Base-by-base conservation (phyloP, 2,113 vertebrate genomes). In the Mormyrus lacerda region DNA sequence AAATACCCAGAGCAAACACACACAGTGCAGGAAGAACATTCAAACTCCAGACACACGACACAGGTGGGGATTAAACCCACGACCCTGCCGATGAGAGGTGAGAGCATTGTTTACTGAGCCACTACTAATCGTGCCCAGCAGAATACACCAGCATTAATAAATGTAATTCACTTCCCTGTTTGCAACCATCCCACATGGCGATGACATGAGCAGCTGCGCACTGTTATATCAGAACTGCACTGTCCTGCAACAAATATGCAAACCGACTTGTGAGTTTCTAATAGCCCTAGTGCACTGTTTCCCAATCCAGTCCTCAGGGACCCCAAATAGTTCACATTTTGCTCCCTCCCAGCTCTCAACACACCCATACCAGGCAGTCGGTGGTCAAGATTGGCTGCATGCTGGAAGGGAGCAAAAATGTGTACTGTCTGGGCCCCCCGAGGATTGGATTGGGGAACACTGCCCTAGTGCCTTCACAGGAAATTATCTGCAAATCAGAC, bases 201-300 rank as follows among this genome's bases (percentile, higher is more conserved):
- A 91, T 90, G 90, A 90, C 89, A 88, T 83, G 84, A 90, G 65
- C 85, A 91, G 90, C 90, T 92, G 92, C 44, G 21, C 91, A 85
- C 89, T 88, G 89, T 90, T 92, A 89, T 89, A 87, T 87, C 90
- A 90, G 21, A 51, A 89, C 91, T 88, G 61, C 79, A 82, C 83
- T 86, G 91, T 88, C 88, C 90, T 89, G 87, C 89, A 91, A 90
- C 90, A 91, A 90, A 90, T 21, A 83, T 35, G 79, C 79, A 9
- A 45, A 19, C 79, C 1, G 21, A 5, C 45, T 83, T 44, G 91
- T 90, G 90, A 15, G 87, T 79, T 84, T 90, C 90, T 92, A 92
- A 92, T 92, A 89, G 89, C 89, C 76, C 90, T 53, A 51, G 50
- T 3, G 50, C 50, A 51, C 13, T 15, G 50, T 5, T 51, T 51